Base-by-base conservation (phyloP, 2,113 vertebrate genomes). In the Eulacestoma nigropectus region DNA sequence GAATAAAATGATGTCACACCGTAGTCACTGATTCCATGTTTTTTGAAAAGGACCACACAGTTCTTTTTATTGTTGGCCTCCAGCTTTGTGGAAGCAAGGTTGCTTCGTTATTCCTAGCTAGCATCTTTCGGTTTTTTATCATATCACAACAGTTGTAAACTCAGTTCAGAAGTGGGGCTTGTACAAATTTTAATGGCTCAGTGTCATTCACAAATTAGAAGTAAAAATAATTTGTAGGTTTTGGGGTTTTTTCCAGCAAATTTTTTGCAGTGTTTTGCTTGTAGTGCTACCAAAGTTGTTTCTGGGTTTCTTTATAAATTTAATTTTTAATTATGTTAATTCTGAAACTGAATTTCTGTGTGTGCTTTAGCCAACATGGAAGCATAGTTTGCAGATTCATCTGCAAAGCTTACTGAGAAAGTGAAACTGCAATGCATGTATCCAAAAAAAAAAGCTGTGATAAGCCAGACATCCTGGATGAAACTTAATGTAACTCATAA, bases 391-490 rank as follows among this genome's bases (percentile, higher is more conserved):
- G 83, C 73, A 55, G 96, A 98, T 88, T 95, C 97, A 11, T 96
- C 90, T 10, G 91, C 99, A 59, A 97, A 80, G 9, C 97, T 99
- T 77, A 96, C 97, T 53, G 96, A 98, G 76, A 98, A 97, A 39
- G 98, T 98, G 98, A 96, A 98, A 20, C 97, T 99, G 39, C 92
- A 98, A 35, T 99, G 98, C 63, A 72, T 96, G 59, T 98, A 98
- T 55, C 98, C 98, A 7, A 8, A 97, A 60, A 49, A 3, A 3
- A 49, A 16, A 25, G 89, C 94, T 4, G 91, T 42, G 26, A 92
- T 98, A 90, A 98, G 93, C 46, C 98, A 99, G 97, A 89, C 97
- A 59, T 98, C 97, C 67, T 99, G 98, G 98, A 94, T 95, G 72
- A 99, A 98, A 97, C 10, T 86, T 42, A 84, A 59, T 26, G 30